These are phyloP conservation scores for Drosophila recens DNA, from an alignment of 2,888 invertebrate species.

Conservation along the genomic window DNA sequence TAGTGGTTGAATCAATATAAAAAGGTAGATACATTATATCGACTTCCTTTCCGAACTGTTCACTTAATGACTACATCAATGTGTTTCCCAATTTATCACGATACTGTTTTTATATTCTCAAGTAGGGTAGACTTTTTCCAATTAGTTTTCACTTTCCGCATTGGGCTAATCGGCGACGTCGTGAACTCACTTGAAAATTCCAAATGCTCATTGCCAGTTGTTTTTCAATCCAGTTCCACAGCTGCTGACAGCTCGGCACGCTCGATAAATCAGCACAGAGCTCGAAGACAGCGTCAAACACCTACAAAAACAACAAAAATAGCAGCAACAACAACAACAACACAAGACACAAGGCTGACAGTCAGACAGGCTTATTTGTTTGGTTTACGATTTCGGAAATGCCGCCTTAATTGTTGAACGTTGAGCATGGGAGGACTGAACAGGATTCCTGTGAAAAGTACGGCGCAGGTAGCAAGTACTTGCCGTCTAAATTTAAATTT, in stretches of 20 bases:
- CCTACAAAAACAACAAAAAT: constrained; percentile 27
- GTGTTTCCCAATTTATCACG: background rate
- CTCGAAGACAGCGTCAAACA: constrained; percentile 31
- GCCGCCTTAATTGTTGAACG: constrained; percentile 66
- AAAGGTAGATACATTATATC: background rate
- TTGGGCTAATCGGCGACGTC: constrained; percentile 51
- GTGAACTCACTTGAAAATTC: constrained; percentile 34
- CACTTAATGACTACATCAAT: background rate
- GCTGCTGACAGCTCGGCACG: constrained; percentile 52
- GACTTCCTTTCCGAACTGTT: background rate
- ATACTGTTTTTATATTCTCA: background rate
- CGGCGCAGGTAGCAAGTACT: constrained; percentile 30
- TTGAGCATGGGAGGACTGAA: constrained; percentile 13
- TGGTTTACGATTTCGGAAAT: constrained; percentile 57
- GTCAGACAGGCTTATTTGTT: constrained; percentile 56
- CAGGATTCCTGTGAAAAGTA: constrained; percentile 34
- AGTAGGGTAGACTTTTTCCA: constrained; percentile 29
- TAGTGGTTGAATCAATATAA: background rate
- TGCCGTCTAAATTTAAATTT: constrained; percentile 35
- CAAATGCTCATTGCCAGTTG: constrained; percentile 48
- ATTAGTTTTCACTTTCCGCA: constrained; percentile 56
- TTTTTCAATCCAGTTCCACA: constrained; percentile 46
- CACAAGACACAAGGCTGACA: constrained; percentile 9
- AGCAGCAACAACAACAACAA: constrained; percentile 30
- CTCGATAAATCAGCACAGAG: constrained; percentile 65